phyloP scores from a whole-genome alignment of 2,888 invertebrate genomes.

The Oligia fasciuncula region DNA sequence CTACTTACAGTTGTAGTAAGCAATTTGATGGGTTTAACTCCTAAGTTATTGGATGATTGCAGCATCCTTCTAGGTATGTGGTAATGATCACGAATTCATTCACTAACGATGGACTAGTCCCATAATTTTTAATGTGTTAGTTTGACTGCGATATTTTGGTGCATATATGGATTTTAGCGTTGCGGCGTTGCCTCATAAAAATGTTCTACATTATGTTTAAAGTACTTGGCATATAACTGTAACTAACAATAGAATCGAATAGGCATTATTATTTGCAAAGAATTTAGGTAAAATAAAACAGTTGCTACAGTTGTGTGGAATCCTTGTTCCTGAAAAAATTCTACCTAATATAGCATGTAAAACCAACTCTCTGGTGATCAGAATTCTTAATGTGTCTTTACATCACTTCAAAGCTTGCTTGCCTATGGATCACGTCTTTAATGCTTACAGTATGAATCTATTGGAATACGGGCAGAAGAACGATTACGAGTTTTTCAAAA shows the following conservation, averaged over 20 bases:
- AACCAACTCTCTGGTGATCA: too few species aligned
- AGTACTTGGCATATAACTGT: neutral
- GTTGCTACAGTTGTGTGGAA: neutral
- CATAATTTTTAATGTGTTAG: neutral
- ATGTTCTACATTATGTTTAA: neutral
- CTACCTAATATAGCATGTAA: too few species aligned
- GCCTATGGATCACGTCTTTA: too few species aligned
- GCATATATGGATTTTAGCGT: neutral
- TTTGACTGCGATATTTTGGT: neutral
- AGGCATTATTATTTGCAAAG: neutral
- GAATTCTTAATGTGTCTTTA: too few species aligned
- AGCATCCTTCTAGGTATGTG: neutral
- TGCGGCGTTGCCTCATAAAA: neutral
- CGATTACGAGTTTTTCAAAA: too few species aligned
- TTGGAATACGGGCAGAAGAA: too few species aligned
- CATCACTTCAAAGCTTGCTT: too few species aligned
- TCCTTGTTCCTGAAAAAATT: neutral
- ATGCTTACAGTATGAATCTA: too few species aligned
- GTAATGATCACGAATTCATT: constrained; percentile 1
- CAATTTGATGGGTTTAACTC: constrained; percentile 16
- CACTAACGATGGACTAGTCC: neutral
- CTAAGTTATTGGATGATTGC: neutral
- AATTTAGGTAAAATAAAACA: too few species aligned
- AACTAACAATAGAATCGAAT: neutral
- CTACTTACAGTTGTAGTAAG: neutral